Conservation (phyloP, 2,888 invertebrate genomes). For the Xestia ashworthii region DNA sequence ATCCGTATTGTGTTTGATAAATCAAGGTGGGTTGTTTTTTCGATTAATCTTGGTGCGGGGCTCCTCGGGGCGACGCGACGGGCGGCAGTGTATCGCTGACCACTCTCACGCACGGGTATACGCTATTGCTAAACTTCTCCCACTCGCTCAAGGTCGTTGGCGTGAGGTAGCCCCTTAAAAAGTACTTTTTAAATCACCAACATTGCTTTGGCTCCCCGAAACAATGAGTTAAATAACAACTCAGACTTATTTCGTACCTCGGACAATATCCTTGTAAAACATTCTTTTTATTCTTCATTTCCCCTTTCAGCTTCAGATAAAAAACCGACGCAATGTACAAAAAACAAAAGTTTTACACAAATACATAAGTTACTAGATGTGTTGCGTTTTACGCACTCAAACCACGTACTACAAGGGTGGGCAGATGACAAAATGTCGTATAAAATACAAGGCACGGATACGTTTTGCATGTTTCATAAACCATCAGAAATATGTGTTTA, state of each 20-base stretch:
- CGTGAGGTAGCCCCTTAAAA: too few relatives aligned
- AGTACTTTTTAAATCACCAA: too few relatives aligned
- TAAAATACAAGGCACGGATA: slow-evolving; percentile 80
- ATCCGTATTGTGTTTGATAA: too few relatives aligned
- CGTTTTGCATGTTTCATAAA: slow-evolving; percentile 82
- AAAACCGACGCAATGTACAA: slow-evolving; percentile 56
- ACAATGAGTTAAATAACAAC: slow-evolving; percentile 3
- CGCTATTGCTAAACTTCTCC: too few relatives aligned
- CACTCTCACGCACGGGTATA: too few relatives aligned
- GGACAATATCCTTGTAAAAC: slow-evolving; percentile 9
- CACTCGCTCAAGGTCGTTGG: too few relatives aligned
- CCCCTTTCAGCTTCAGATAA: slow-evolving; percentile 37
- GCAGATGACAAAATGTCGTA: slow-evolving; percentile 85
- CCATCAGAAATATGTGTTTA: slow-evolving; percentile 81
- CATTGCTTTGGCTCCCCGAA: background rate
- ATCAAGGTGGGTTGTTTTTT: too few relatives aligned
- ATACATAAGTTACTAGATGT: slow-evolving; percentile 65
- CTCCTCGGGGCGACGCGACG: too few relatives aligned
- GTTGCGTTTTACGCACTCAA: slow-evolving; percentile 76
- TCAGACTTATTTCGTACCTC: slow-evolving; percentile 1
- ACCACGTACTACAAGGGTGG: slow-evolving; percentile 79
- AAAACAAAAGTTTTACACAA: slow-evolving; percentile 60
- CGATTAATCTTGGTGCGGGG: too few relatives aligned
- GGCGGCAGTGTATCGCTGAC: too few relatives aligned
- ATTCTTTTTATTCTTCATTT: slow-evolving; percentile 32